Conservation (phyloP, 2,113 vertebrate species). For the Phoxinus phoxinus region DNA sequence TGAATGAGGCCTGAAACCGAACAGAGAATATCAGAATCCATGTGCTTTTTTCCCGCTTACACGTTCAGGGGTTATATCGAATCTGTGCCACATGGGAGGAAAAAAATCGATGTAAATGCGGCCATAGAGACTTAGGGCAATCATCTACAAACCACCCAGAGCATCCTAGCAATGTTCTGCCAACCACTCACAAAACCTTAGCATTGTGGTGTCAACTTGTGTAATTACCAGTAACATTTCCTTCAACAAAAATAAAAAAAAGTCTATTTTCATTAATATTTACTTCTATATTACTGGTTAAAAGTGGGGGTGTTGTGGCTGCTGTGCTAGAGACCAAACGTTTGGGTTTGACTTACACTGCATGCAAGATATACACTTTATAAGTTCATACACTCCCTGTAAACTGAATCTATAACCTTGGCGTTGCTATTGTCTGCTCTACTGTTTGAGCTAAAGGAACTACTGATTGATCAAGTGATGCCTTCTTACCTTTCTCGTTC, state of each 20-base stretch:
- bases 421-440: background rate
- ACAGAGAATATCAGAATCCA: too few species aligned
- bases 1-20: too few species aligned
- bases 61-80: too few species aligned
- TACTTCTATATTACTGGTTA: background rate
- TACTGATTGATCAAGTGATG: background rate
- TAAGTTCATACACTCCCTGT: background rate
- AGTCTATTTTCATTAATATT: background rate
- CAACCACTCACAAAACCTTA: background rate
- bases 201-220: too few species aligned
- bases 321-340: background rate
- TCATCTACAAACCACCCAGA: background rate
- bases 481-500: constrained; percentile 77
- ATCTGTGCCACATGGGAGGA: too few species aligned
- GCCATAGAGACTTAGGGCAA: too few species aligned
- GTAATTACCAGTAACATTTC: background rate
- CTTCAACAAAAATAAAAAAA: background rate
- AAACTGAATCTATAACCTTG: background rate
- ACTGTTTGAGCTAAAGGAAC: background rate
- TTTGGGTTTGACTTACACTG: background rate
- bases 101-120: too few species aligned
- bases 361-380: background rate
- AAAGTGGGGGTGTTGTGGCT: background rate
- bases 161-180: background rate
- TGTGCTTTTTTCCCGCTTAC: too few species aligned